Base-by-base conservation (phyloP, 2,113 vertebrate genomes). In the Tragulus kanchil region DNA sequence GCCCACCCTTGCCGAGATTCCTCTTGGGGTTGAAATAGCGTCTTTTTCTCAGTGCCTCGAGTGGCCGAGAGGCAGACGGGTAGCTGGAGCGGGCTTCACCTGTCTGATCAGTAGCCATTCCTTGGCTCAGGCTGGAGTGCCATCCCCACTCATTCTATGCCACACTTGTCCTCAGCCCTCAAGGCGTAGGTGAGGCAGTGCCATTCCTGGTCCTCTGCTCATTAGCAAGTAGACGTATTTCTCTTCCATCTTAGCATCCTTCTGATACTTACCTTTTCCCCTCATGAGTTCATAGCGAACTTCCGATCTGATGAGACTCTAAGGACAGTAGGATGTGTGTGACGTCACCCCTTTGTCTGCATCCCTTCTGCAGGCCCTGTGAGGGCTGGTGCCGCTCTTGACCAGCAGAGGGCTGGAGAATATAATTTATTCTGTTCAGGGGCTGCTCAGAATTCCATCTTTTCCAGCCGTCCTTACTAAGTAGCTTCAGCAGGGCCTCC, bases 371-470 rank as follows among this genome's bases (percentile, higher is more conserved):
- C 26, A 36, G 64, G n/a, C 42, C 5, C 26, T 0, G 3, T 28
- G 67, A 48, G 12, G 21, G 45, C 42, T 12, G 1, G 4, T 50
- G 3, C 71, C 8, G 84, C 93, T 87, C 75, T 11, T 89, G 6
- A 26, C 98, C 98, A 93, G 82, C n/a, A 98, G 98, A 98, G 98
- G 98, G 97, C 95, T 96, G 78, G 87, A 81, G 93, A 61, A 42
- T 2, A 69, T 69, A 88, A 81, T 42, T 36, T 64, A 86, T 88
- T 83, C 67, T 17, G 3, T 0, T 21, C 3, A 9, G 19, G 52
- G 88, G 19, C 65, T 59, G 6, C 28, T 3, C 45, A 11, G 71
- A 16, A 42, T 48, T 61, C 69, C 19, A 0, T 2, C 6, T 64
- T 90, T 87, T 45, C n/a, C 73, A 50, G 58, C 26, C 26, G 1